A percentile compares a stretch with the other conserved stretches of the same genome.
These are phyloP conservation scores for Indicator indicator DNA, from an alignment of 2,113 vertebrate genomes.

Conservation along the genomic window DNA sequence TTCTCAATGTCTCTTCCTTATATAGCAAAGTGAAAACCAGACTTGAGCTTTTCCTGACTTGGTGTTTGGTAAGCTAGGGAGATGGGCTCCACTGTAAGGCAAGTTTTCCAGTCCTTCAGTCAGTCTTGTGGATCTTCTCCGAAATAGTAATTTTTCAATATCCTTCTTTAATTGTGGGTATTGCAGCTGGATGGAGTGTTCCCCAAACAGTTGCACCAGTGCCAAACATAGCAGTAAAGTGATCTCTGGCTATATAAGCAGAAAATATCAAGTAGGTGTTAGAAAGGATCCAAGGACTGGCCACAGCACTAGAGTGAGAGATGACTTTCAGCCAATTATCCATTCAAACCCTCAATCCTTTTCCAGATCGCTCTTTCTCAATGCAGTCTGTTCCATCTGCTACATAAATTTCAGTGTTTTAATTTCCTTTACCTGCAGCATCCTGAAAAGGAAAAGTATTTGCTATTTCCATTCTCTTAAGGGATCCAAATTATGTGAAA, in stretches of 20 bases:
- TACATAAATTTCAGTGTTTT: neutral
- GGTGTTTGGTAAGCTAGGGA: neutral
- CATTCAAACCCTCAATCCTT: neutral
- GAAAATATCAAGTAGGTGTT: slow-evolving; percentile 4
- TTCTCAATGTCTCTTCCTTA: slow-evolving; percentile 17
- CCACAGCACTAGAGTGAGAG: neutral
- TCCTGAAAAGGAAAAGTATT: neutral
- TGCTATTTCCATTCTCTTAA: neutral
- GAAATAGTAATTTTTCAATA: slow-evolving; percentile 15
- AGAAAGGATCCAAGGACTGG: slow-evolving; percentile 14
- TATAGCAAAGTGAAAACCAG: neutral
- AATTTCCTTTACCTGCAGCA: slow-evolving; percentile 43
- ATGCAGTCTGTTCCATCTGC: neutral
- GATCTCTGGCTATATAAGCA: neutral
- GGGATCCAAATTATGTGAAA: neutral
- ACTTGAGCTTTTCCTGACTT: neutral
- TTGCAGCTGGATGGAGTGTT: slow-evolving; percentile 30
- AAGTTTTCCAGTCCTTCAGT: slow-evolving; percentile 2
- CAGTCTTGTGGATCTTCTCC: slow-evolving; percentile 36
- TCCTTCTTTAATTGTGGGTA: slow-evolving; percentile 50
- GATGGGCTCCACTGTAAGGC: neutral
- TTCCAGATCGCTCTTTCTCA: neutral
- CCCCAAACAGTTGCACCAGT: neutral
- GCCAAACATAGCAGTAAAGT: slow-evolving; percentile 61
- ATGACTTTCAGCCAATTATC: slow-evolving; percentile 5